Percentiles rank a stretch among this genome's conserved stretches.
Conservation (phyloP, 2,113 vertebrate genomes). For the Puntigrus tetrazona region DNA sequence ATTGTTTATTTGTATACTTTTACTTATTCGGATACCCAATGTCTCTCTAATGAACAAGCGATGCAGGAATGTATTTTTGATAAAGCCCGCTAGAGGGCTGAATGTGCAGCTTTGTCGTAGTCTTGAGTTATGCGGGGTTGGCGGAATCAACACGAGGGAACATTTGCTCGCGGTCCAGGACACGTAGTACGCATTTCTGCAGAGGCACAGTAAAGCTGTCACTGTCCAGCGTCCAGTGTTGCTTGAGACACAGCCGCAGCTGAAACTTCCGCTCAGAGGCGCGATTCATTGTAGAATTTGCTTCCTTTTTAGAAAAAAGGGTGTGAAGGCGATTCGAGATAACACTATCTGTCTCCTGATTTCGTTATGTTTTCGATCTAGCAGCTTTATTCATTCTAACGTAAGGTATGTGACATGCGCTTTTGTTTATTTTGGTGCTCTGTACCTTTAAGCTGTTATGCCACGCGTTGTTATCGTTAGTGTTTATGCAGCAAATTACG, state of each 20-base stretch:
- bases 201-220: slow-evolving; percentile 13
- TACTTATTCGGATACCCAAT: not conserved
- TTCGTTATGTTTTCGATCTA: not conserved
- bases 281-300: not conserved
- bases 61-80: not conserved
- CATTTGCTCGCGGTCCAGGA: not conserved
- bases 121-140: not conserved
- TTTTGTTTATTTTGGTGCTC: not conserved
- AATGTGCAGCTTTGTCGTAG: not conserved
- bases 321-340: not conserved
- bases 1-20: not conserved
- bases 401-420: slow-evolving; percentile 6
- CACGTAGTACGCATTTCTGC: slow-evolving; percentile 13
- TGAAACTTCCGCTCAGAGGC: not conserved
- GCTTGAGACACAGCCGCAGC: slow-evolving; percentile 1
- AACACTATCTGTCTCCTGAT: not conserved
- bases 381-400: not conserved
- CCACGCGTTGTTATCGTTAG: not conserved
- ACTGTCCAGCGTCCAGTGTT: not conserved
- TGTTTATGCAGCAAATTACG: no score
- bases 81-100: slow-evolving; percentile 10
- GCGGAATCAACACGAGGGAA: slow-evolving; percentile 17
- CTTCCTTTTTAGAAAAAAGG: not conserved
- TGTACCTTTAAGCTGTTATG: not conserved
- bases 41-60: not conserved